These are phyloP conservation scores for Heteromyza rotundicornis DNA, from an alignment of 2,888 invertebrate genomes.

Conservation along the genomic window DNA sequence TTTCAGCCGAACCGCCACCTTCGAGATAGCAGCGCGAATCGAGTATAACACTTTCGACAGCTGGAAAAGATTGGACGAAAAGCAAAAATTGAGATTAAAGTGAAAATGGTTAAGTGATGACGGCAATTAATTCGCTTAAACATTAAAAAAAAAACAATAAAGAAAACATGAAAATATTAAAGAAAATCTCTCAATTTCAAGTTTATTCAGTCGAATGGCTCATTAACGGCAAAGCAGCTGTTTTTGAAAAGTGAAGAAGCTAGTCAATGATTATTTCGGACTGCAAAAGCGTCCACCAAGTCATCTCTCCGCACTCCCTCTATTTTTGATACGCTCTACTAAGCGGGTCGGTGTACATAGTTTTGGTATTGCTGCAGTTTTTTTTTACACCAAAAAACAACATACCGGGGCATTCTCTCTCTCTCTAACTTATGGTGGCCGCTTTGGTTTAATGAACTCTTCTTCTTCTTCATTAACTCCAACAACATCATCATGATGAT, in stretches of 20 bases:
- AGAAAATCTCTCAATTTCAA: slow-evolving; percentile 5
- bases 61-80: no score
- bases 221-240: slow-evolving; percentile 11
- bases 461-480: slow-evolving; percentile 2
- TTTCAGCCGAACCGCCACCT: slow-evolving; percentile 89
- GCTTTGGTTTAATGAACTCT: slow-evolving; percentile 13
- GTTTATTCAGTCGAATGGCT: slow-evolving; percentile 5
- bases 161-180: no score
- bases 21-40: slow-evolving; percentile 90
- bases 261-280: neutral
- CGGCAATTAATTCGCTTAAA: no score
- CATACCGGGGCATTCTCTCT: neutral
- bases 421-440: neutral
- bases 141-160: neutral
- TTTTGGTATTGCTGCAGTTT: neutral
- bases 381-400: no score
- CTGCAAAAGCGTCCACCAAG: neutral
- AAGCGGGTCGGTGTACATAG: slow-evolving; percentile 36
- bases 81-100: slow-evolving; percentile 16
- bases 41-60: slow-evolving; percentile 65
- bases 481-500: no score
- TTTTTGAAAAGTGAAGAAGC: slow-evolving; percentile 2
- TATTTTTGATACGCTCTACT: slow-evolving; percentile 54
- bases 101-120: slow-evolving; percentile 27
- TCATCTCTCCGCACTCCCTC: slow-evolving; percentile 12